Base-by-base conservation (phyloP, 1,140 invertebrate genomes). In the Hirudo medicinalis region DNA sequence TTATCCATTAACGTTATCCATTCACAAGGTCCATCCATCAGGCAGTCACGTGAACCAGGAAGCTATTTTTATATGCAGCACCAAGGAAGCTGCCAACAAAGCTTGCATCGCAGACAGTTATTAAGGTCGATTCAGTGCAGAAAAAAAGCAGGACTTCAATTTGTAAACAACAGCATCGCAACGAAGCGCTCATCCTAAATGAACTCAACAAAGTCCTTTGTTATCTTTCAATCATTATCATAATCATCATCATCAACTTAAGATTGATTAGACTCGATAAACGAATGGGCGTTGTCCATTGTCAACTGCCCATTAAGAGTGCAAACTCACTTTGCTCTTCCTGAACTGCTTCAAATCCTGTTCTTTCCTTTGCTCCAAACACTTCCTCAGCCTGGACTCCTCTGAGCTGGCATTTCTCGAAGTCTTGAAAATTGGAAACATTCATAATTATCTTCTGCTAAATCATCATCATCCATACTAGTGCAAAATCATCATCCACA, bases 321-420 rank as follows among this genome's bases (percentile, higher is more conserved):
- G 15, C 15, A 49, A 49, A 49, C 57, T 63, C 22, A 63, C 29
- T 32, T 25, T 25, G 15, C 29, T 32, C 57, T 89, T 84, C 80
- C 91, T 89, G 78, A 94, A 93, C 55, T 88, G 88, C 80, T 91
- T 92, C 69, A 90, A 85, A 78, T 98, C 94, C 74, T 88, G 87
- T 75, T 96, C 91, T 76, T 99, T 93, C 76, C 89, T 86, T 73
- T 87, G 83, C 11, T 88, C 87, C 75, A 97, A 95, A 94, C 94
- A 67, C 78, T 95, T 91, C 83, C 96, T 97, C 54, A 90, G 86
- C 73, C 97, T 83, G 81, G 95, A 94, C 85, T 95, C 95, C 80
- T 99, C 94, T 87, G 88, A 76, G 85, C 74, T 74, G 36, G 75
- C 72, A 68, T 88, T 82, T 74, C 87, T 84, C 82, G 91, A 95